Base-by-base conservation (phyloP, 92 coral and sea anemone genomes). In the Parazoanthus atlanticus region DNA sequence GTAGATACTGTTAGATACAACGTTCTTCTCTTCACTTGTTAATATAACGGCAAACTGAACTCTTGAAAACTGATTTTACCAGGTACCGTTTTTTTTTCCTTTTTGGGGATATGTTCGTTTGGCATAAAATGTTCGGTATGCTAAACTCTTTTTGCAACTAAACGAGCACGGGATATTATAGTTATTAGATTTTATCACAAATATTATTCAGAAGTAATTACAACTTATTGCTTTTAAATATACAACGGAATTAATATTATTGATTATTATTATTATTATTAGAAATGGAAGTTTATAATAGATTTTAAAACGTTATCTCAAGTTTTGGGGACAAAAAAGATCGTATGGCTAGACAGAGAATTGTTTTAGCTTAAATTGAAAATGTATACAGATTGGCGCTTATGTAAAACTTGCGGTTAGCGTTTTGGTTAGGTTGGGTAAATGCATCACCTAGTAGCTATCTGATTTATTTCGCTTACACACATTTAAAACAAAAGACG, bases 171-270 rank as follows among this genome's bases (percentile, higher is more conserved):
- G 9, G 28, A 61, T 4, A 23, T 61, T 28, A 29, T 31, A 30
- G 54, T 47, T 79, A 28, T 72, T 72, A 72, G 76, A 72, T 30
- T 69, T 78, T 29, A 8, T 7, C 58, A 46, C 31, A 78, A 28
- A 25, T 83, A 65, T 82, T 36, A 83, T 83, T 83, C 64, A n/a
- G 13, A 30, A 83, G 69, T 56, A 56, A 66, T 83, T 83, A 26
- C 52, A 25, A 28, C 49, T 70, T 84, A 69, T 67, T 67, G 26
- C 9, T 29, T 28, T 71, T 10, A 33, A 19, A 80, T n/a, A 61
- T 58, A 7, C 78, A 29, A 40, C 36, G 41, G 76, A 29, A 61
- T 5, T 21, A 61, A 56, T 56, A 38, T 41, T 28, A 40, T 83
- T 46, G 10, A 46, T 46, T 46, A 46, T 8, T 43, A 70, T 66